A percentile compares a stretch with the other conserved stretches of the same genome.
phyloP scores from a whole-genome alignment of 2,797 vertebrate genomes.

The Astyanax mexicanus region DNA sequence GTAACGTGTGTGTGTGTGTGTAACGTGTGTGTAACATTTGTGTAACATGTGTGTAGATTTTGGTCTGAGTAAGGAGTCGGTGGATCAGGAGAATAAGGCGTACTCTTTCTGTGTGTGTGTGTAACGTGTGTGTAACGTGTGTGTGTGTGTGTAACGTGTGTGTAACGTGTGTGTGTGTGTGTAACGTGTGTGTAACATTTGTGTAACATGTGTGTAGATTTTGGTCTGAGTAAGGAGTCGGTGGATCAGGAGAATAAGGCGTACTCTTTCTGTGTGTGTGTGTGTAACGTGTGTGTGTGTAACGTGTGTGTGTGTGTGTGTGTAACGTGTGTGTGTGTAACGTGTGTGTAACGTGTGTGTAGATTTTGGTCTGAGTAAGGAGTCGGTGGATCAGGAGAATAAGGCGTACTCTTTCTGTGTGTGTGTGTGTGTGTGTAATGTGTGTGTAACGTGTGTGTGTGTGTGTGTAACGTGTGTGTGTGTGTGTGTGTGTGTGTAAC shows the following conservation, averaged over 20 bases:
- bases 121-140: no score
- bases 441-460: no score
- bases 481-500: no score
- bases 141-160: no score
- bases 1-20: neutral
- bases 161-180: neutral
- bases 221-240: constrained; percentile 88
- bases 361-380: constrained; percentile 91
- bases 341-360: no score
- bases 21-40: no score
- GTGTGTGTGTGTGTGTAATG: no score
- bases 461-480: no score
- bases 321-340: no score
- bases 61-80: constrained; percentile 88
- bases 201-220: constrained; percentile 81
- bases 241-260: constrained; percentile 90
- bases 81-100: constrained; percentile 89
- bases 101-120: constrained; percentile 94
- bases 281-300: no score
- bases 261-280: constrained; percentile 92
- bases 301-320: no score
- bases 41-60: constrained; percentile 83
- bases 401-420: constrained; percentile 92
- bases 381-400: constrained; percentile 88
- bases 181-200: no score